These are phyloP conservation scores for Octodon degus DNA, from an alignment of 2,113 vertebrate species.

Conservation along the genomic window DNA sequence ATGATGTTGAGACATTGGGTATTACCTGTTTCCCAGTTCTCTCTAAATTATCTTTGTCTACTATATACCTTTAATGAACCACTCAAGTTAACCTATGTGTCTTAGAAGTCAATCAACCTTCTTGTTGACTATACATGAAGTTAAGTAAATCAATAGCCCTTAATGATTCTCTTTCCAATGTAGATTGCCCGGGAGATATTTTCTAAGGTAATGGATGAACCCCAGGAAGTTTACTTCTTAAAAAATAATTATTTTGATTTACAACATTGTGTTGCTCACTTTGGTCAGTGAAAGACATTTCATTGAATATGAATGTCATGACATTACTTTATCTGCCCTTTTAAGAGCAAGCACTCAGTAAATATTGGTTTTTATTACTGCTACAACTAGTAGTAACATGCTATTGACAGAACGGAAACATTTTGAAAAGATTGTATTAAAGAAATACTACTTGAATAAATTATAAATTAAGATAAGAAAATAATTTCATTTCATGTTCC, in stretches of 20 bases:
- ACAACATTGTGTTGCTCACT: not conserved
- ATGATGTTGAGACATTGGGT: not conserved
- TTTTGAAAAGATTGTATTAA: not conserved
- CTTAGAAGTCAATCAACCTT: slow-evolving; percentile 43
- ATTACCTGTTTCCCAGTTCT: slow-evolving; percentile 28
- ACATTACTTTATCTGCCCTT: not conserved
- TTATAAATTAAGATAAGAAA: not conserved
- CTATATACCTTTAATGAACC: not conserved
- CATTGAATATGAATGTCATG: not conserved
- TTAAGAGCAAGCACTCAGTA: not conserved
- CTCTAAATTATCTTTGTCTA: not conserved
- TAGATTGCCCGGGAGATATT: slow-evolving; percentile 1
- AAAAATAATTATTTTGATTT: slow-evolving; percentile 1
- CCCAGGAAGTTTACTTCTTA: not conserved
- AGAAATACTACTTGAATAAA: not conserved
- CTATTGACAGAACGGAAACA: not conserved
- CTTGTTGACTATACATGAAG: slow-evolving; percentile 54
- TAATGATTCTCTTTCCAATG: slow-evolving; percentile 8
- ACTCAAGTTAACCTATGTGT: not conserved
- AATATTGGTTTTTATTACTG: not conserved
- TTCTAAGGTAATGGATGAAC: not conserved
- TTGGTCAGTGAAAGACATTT: not conserved
- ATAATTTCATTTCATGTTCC: not conserved
- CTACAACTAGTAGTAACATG: not conserved
- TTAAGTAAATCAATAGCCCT: slow-evolving; percentile 57